A percentile compares a stretch with the other conserved stretches of the same genome.
Conservation (phyloP, 1,140 invertebrate genomes). For the Drosophila aff. region DNA sequence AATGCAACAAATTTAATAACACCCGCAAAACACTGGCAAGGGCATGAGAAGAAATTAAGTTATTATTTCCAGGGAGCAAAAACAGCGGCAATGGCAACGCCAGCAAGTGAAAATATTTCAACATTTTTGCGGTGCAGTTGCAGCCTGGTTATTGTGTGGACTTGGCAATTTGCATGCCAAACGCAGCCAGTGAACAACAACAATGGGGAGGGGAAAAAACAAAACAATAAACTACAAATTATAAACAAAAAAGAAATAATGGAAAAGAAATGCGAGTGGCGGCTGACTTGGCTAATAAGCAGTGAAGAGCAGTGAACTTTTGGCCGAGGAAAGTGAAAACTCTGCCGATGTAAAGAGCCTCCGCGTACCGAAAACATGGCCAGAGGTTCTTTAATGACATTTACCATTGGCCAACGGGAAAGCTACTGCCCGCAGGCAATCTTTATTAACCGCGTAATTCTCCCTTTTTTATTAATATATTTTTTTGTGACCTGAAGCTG, state of each 20-base stretch:
- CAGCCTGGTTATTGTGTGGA: conserved; percentile 49
- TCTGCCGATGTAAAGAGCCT: conserved; percentile 23
- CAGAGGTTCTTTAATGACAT: conserved; percentile 39
- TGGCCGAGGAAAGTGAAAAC: conserved; percentile 68
- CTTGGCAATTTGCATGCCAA: conserved; percentile 76
- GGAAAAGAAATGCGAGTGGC: conserved; percentile 63
- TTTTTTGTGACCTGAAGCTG: conserved; percentile 52
- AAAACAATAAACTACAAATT: conserved; percentile 76
- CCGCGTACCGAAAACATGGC: neutral
- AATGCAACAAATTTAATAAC: conserved; percentile 35
- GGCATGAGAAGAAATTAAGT: conserved; percentile 68
- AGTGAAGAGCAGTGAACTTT: conserved; percentile 72
- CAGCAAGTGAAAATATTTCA: conserved; percentile 75
- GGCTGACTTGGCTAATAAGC: conserved; percentile 56
- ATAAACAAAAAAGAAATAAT: conserved; percentile 44
- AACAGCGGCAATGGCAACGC: conserved; percentile 39
- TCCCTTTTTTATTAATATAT: conserved; percentile 14
- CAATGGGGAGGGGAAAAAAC: conserved; percentile 14
- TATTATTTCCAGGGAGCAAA: conserved; percentile 61
- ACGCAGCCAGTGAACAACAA: conserved; percentile 50
- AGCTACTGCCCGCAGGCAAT: conserved; percentile 31
- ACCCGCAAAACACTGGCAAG: conserved; percentile 35
- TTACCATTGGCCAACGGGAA: conserved; percentile 35
- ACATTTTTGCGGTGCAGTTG: conserved; percentile 61
- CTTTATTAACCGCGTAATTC: conserved; percentile 16